Percentiles rank a stretch among this genome's conserved stretches.
Evolutionary conservation across 2,888 invertebrate genomes (phyloP).

Genomic region (Phlogophora meticulosa): DNA sequence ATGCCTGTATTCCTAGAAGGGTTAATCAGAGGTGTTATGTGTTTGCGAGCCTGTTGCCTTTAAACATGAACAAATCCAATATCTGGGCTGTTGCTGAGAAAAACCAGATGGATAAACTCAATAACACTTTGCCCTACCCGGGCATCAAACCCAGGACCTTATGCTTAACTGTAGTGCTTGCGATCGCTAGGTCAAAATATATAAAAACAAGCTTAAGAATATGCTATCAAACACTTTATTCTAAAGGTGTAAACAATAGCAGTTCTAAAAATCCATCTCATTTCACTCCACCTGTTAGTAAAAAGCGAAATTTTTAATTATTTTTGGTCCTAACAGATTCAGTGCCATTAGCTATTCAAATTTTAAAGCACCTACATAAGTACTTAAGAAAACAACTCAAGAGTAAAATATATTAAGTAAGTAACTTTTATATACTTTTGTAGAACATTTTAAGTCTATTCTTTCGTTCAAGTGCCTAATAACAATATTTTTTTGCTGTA

Average conservation of each 20-base stretch:
- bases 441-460: conserved; percentile 41
- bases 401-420: conserved; percentile 46
- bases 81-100: no score
- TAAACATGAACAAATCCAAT: no score
- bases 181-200: not conserved
- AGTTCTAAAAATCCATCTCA: not conserved
- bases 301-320: conserved; percentile 42
- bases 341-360: conserved; percentile 51
- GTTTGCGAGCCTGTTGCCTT: no score
- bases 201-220: not conserved
- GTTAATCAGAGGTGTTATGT: no score
- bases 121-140: no score
- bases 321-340: conserved; percentile 31
- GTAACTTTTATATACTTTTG: conserved; percentile 45
- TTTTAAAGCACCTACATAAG: conserved; percentile 45
- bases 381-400: conserved; percentile 49
- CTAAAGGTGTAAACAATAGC: conserved; percentile 1
- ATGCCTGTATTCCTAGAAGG: no score
- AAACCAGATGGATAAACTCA: no score
- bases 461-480: conserved; percentile 36
- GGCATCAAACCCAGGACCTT: no score
- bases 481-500: conserved; percentile 51
- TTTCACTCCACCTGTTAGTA: not conserved
- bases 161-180: no score
- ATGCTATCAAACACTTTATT: not conserved